Evolutionary conservation across 2,113 vertebrate species (phyloP).

Genomic region (Daubentonia madagascariensis): DNA sequence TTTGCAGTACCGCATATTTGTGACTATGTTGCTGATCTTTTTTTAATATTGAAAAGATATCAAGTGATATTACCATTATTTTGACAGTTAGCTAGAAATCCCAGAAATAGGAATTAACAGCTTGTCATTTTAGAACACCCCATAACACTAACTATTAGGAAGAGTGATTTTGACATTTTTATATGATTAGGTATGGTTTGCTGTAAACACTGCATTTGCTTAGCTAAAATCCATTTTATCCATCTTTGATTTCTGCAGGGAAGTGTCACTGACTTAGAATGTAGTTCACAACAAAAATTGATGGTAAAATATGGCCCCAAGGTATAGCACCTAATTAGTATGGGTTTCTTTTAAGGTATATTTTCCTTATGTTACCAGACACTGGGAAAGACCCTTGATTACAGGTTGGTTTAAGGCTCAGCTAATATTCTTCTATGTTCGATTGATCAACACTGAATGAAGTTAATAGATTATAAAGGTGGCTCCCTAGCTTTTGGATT

Average conservation of each 20-base stretch:
- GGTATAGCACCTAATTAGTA: not conserved
- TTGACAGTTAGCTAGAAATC: conserved; percentile 24
- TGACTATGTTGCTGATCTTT: not conserved
- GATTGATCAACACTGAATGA: not conserved
- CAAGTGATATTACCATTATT: conserved; percentile 1
- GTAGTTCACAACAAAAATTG: not conserved
- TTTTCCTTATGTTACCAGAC: not conserved
- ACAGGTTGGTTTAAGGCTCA: not conserved
- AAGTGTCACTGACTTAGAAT: not conserved
- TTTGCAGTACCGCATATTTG: not conserved
- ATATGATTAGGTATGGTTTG: not conserved
- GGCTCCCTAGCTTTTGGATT: not conserved
- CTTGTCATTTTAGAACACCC: not conserved
- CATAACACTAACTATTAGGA: not conserved
- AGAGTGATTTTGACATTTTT: conserved; percentile 15
- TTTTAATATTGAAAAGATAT: conserved; percentile 16
- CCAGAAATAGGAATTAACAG: conserved; percentile 29
- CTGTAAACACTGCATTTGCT: not conserved
- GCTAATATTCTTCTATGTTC: not conserved
- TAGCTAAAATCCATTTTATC: not conserved
- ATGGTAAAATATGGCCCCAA: not conserved
- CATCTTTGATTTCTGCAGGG: not conserved
- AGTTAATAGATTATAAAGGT: not conserved
- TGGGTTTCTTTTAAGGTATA: not conserved
- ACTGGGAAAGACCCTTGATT: not conserved